phyloP scores from a whole-genome alignment of 2,797 vertebrate species.

The Halcyon smyrnensis region DNA sequence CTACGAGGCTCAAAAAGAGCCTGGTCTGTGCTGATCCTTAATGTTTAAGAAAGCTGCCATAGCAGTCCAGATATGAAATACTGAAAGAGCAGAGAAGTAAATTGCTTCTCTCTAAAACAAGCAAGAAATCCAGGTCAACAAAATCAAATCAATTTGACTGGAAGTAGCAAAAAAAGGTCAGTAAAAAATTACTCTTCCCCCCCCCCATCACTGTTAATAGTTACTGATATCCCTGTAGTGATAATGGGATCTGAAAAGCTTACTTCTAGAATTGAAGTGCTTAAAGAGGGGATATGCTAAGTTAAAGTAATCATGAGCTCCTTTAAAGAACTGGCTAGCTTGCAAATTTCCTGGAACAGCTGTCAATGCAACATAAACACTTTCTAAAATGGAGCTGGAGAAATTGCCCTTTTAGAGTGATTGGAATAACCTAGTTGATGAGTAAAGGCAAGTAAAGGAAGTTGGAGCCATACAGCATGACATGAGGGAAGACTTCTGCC shows the following conservation, averaged over 20 bases:
- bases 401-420: slow-evolving; percentile 34
- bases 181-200: not conserved
- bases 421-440: slow-evolving; percentile 16
- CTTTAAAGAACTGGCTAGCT: slow-evolving; percentile 8
- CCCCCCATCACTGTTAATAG: not conserved
- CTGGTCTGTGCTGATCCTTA: not conserved
- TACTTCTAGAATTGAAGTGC: not conserved
- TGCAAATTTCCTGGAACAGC: slow-evolving; percentile 40
- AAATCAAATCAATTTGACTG: not conserved
- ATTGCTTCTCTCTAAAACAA: not conserved
- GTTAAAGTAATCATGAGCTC: slow-evolving; percentile 5
- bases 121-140: not conserved
- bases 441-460: slow-evolving; percentile 12
- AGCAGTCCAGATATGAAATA: not conserved
- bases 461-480: not conserved
- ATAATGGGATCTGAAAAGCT: not conserved
- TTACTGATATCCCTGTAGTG: not conserved
- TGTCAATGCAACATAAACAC: slow-evolving; percentile 28
- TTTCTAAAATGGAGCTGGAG: slow-evolving; percentile 42
- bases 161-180: not conserved
- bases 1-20: not conserved
- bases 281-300: not conserved
- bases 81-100: not conserved
- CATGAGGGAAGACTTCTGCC: not conserved
- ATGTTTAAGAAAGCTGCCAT: not conserved